Evolutionary conservation across 2,888 invertebrate genomes (phyloP), one percentile per base, ranked within the genome.

Genomic region (Coecobrya sp.): DNA sequence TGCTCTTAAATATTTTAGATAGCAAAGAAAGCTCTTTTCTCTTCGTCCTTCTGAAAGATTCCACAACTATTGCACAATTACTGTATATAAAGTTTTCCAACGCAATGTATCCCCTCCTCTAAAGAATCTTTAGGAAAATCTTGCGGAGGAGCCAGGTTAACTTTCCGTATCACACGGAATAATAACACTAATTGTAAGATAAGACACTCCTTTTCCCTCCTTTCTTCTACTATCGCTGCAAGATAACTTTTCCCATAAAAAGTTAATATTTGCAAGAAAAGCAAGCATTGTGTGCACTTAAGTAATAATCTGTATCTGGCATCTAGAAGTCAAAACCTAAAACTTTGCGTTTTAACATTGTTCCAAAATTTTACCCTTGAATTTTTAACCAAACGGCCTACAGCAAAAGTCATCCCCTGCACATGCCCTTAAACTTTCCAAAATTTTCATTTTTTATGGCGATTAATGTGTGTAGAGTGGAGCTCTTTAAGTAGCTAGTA

Each of bases 181-280:
- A 81, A 81, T 81, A 81, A 55, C 55, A 81, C 81, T 81, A 81
- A 81, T 81, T 81, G 81, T 81, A n/a, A 81, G 81, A 76, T 76
- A 76, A 76, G 45, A 70, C 70, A 73, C 73, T 45, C 81, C 55
- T 55, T 52, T 81, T 27, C 30, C 49, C 81, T 81, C 36, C 55
- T 55, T 16, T 13, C 45, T 81, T 27, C 5, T 5, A 19, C 55
- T 55, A 55, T 30, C 52, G 81, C 52, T 81, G 19, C 81, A 55
- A 81, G 81, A 81, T 65, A 85, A 85, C 68, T 85, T 85, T 85
- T 45, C 65, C 85, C 85, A 85, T 85, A 85, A 86, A 86, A 86
- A 70, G 86, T 45, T 86, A 62, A 81, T 81, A 81, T 81, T 84
- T 73, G 52, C 52, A 55, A 36, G 30, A 73, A 73, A 86, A 30